A percentile compares a stretch with the other conserved stretches of the same genome.
Conservation (phyloP, 1,140 invertebrate species). For the Calephelis virginiensis region DNA sequence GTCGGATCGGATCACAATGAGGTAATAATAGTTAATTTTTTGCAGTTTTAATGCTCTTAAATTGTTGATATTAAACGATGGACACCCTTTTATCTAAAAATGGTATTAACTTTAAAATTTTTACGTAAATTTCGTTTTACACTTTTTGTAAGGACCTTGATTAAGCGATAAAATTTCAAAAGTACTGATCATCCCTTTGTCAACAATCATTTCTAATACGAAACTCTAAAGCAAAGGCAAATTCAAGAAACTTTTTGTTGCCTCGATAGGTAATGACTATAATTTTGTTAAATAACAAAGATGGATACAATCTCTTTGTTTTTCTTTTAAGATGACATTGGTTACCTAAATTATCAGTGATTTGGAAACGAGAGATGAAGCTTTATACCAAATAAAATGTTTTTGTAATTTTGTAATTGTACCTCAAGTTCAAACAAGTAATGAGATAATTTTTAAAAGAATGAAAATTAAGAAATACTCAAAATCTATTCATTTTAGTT, state of each 20-base stretch:
- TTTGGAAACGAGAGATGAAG: conserved; percentile 60
- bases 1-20: too few species aligned
- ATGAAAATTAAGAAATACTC: too few species aligned
- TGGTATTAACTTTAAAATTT: too few species aligned
- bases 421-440: too few species aligned
- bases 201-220: conserved; percentile 16
- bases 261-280: conserved; percentile 67
- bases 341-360: conserved; percentile 59
- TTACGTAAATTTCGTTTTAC: too few species aligned
- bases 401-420: too few species aligned
- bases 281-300: conserved; percentile 73
- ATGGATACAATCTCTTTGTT: conserved; percentile 65
- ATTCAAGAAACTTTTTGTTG: conserved; percentile 56
- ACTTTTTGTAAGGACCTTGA: background rate
- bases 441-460: background rate
- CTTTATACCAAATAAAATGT: conserved; percentile 4
- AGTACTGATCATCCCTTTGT: conserved; percentile 4
- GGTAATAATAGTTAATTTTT: too few species aligned
- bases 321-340: conserved; percentile 62
- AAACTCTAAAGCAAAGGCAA: conserved; percentile 40
- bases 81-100: too few species aligned
- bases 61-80: too few species aligned
- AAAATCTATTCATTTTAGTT: too few species aligned
- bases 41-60: too few species aligned
- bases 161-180: conserved; percentile 6